Percentiles rank a stretch among this genome's conserved stretches.
These are phyloP conservation scores for Campoplex nolae DNA, from an alignment of 2,888 invertebrate genomes.

Conservation along the genomic window DNA sequence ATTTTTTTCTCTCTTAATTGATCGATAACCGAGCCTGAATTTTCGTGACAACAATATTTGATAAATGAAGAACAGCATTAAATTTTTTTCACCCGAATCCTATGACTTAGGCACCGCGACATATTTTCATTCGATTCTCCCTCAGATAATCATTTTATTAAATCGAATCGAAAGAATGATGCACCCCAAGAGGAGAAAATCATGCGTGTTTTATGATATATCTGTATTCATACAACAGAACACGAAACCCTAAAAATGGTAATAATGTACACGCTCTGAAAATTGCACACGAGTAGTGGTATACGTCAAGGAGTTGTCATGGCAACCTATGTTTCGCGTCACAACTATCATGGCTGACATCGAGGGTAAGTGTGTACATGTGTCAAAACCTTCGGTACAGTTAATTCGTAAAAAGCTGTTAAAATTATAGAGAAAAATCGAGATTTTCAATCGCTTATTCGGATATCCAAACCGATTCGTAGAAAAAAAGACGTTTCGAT, in stretches of 20 bases:
- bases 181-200: constrained; percentile 16
- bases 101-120: too few relatives aligned
- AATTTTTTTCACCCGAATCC: too few relatives aligned
- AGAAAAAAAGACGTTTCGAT: constrained; percentile 5
- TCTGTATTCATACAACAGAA: constrained; percentile 1
- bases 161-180: constrained; percentile 54
- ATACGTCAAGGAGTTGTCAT: constrained; percentile 73
- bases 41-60: too few relatives aligned
- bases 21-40: too few relatives aligned
- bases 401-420: constrained; percentile 44
- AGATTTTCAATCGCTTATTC: constrained; percentile 15
- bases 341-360: constrained; percentile 82
- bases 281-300: constrained; percentile 14
- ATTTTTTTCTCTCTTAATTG: too few relatives aligned
- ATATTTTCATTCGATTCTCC: neutral
- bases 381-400: constrained; percentile 69
- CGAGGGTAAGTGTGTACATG: constrained; percentile 80
- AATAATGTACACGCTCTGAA: neutral
- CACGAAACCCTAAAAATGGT: neutral
- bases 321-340: constrained; percentile 75
- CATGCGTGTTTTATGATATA: neutral
- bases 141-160: constrained; percentile 61
- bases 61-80: too few relatives aligned
- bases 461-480: constrained; percentile 1
- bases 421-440: constrained; percentile 2